Base-by-base conservation (phyloP, 2,888 invertebrate species). In the Junonia oenone region DNA sequence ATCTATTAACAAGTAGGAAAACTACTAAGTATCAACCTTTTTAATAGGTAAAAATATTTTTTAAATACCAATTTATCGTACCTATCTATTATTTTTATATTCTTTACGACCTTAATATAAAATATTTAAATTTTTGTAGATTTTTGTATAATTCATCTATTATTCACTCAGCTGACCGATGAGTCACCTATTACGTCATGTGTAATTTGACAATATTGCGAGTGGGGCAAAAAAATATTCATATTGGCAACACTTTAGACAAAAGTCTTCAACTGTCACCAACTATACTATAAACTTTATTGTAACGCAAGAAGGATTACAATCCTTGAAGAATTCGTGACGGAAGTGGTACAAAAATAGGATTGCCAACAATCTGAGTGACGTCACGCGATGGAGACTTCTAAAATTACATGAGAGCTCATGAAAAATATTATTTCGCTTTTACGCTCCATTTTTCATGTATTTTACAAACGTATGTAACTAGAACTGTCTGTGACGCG, bases 291-390 rank as follows among this genome's bases (percentile, higher is more conserved):
- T 81, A 71, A 65, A 68, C 81, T 76, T 76, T 86, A 82, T 66
- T 46, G 0, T 43, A 52, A 57, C 1, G 59, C 0, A 3, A 46
- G 71, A 88, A 80, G 76, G 75, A 66, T 62, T 71, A 80, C 59
- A 78, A 72, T 85, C 66, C 69, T 61, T 62, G 53, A 62, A 64
- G 67, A 70, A 69, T 68, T 70, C 56, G 53, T 76, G 75, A 78
- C 81, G 85, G 86, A 88, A 87, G 77, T 84, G 71, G 77, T 75
- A 83, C 78, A 83, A 86, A 89, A 90, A 88, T 89, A 89, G 87
- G 88, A 87, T 87, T 86, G 89, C 88, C 90, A 87, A 88, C 90
- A 82, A 83, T 86, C 78, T 72, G 75, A 75, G 80, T 90, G 90
- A 90, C 90, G 90, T 90, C 90, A 90, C 80, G 68, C 70, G 67